Evolutionary conservation across 1,140 invertebrate genomes (phyloP).

Genomic region (Charaxes varanes): DNA sequence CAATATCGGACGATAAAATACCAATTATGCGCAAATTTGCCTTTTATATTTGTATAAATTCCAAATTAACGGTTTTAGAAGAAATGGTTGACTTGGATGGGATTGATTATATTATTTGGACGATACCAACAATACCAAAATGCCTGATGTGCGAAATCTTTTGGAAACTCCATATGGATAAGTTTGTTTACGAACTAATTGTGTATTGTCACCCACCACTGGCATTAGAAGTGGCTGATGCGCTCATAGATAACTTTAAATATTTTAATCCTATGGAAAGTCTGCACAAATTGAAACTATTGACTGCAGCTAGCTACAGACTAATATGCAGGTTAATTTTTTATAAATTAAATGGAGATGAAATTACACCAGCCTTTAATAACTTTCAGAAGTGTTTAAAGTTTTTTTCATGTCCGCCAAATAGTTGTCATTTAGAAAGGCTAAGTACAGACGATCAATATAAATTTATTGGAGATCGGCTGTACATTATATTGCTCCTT

Average conservation of each 20-base stretch:
- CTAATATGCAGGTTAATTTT: slow-evolving; percentile 42
- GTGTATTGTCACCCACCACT: slow-evolving; percentile 37
- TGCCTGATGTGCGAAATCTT: slow-evolving; percentile 56
- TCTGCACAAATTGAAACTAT: slow-evolving; percentile 32
- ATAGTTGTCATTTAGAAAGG: slow-evolving; percentile 32
- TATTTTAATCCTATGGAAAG: slow-evolving; percentile 45
- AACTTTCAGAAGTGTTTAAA: slow-evolving; percentile 44
- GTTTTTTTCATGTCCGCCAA: slow-evolving; percentile 48
- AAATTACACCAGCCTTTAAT: slow-evolving; percentile 28
- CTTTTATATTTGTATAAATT: slow-evolving; percentile 53
- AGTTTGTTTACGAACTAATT: slow-evolving; percentile 49
- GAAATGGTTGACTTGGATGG: slow-evolving; percentile 41
- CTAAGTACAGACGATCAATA: slow-evolving; percentile 45
- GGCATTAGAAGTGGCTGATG: slow-evolving; percentile 37
- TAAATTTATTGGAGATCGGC: slow-evolving; percentile 39
- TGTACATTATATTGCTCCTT: slow-evolving; percentile 32
- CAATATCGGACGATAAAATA: slow-evolving; percentile 22
- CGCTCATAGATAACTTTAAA: slow-evolving; percentile 46
- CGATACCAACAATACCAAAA: slow-evolving; percentile 46
- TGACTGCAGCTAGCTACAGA: slow-evolving; percentile 39
- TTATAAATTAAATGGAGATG: slow-evolving; percentile 31
- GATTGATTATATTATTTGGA: slow-evolving; percentile 47
- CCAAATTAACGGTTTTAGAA: slow-evolving; percentile 39
- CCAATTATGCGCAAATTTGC: slow-evolving; percentile 38
- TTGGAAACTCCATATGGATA: slow-evolving; percentile 50